Conservation (phyloP, 2,113 vertebrate species). For the Saguinus midas region DNA sequence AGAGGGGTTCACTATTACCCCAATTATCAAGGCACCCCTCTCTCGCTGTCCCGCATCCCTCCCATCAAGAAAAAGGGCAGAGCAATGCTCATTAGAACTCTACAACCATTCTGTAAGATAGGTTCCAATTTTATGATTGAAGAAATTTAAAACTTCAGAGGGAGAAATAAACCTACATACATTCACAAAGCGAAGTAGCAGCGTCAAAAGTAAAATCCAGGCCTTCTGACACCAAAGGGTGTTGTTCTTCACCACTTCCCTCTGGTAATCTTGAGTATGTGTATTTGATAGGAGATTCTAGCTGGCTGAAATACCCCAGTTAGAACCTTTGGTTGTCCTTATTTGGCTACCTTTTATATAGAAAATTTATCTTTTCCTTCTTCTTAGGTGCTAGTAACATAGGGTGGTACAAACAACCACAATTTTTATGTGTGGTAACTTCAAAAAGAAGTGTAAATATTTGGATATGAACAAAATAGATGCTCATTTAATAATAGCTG, state of each 20-base stretch:
- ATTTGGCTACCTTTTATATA: neutral
- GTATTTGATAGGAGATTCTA: neutral
- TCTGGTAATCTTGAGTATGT: fast-evolving
- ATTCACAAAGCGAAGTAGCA: neutral
- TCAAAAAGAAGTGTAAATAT: neutral
- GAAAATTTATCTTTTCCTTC: slow-evolving; percentile 4
- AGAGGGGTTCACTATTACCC: neutral
- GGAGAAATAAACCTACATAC: neutral
- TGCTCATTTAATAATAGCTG: neutral
- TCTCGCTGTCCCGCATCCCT: fast-evolving
- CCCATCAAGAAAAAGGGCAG: neutral
- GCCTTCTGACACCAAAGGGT: neutral
- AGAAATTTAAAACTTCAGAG: neutral
- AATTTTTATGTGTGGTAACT: neutral
- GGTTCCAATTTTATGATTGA: neutral
- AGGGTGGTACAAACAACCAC: neutral
- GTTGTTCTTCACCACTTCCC: neutral
- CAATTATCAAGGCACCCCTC: neutral
- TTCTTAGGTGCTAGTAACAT: neutral
- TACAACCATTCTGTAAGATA: neutral
- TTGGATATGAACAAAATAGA: neutral
- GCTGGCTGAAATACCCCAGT: neutral
- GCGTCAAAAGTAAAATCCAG: neutral
- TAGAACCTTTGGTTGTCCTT: neutral
- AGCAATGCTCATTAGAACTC: neutral